phyloP scores from a whole-genome alignment of 1,140 invertebrate genomes.

The Temnothorax nylanderi region DNA sequence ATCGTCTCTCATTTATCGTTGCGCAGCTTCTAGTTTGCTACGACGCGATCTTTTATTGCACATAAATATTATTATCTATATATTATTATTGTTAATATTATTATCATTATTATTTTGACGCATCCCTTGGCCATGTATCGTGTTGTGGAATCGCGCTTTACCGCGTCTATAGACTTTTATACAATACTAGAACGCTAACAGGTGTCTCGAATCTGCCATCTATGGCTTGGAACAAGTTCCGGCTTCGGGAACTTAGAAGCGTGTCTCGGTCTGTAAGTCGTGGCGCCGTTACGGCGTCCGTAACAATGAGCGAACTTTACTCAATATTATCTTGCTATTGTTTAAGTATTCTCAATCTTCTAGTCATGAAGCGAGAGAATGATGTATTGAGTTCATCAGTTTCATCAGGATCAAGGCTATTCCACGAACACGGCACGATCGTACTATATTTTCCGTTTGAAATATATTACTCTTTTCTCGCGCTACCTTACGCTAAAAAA shows the following conservation, averaged over 20 bases:
- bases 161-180: neutral
- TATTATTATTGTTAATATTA: neutral
- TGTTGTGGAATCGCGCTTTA: conserved; percentile 9
- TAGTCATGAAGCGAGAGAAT: neutral
- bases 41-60: neutral
- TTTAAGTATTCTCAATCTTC: conserved; percentile 40
- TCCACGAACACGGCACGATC: neutral
- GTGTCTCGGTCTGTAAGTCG: conserved; percentile 12
- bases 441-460: conserved; percentile 12
- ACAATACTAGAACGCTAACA: too few species aligned
- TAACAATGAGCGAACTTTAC: conserved; percentile 40
- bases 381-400: conserved; percentile 6
- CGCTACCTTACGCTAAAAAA: neutral
- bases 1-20: neutral
- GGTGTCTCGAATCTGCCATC: neutral
- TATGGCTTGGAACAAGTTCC: neutral
- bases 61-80: neutral
- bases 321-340: conserved; percentile 44
- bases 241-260: conserved; percentile 4
- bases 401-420: neutral
- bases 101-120: neutral
- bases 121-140: neutral
- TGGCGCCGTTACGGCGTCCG: neutral
- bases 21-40: neutral
- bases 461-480: neutral